Conservation (phyloP, 2,888 invertebrate genomes). For the Crioceris asparagi region DNA sequence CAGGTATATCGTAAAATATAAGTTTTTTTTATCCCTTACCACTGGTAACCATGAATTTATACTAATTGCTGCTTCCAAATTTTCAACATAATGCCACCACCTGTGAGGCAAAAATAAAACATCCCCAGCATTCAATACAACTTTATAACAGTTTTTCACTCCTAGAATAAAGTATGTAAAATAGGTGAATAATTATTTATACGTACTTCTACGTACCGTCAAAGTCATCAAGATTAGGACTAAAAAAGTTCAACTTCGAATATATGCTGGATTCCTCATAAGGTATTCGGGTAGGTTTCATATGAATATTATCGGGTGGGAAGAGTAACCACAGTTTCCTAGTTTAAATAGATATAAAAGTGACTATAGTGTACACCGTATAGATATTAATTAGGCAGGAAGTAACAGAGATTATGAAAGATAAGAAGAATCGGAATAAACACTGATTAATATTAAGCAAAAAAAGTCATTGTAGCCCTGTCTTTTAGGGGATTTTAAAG, state of each 20-base stretch:
- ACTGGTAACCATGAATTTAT: constrained; percentile 65
- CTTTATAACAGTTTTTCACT: constrained; percentile 33
- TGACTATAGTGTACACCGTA: too few species aligned
- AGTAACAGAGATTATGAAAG: too few species aligned
- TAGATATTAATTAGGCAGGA: background rate
- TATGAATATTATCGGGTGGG: constrained; percentile 59
- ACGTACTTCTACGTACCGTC: constrained; percentile 27
- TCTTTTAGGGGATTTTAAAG: too few species aligned
- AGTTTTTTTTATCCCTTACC: constrained; percentile 37
- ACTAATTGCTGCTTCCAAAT: constrained; percentile 57
- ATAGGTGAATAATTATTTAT: too few species aligned
- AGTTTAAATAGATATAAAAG: too few species aligned
- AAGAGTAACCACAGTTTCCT: constrained; percentile 90
- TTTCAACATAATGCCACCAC: constrained; percentile 98
- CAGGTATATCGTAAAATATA: constrained; percentile 3
- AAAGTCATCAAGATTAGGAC: constrained; percentile 45
- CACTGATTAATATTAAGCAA: too few species aligned
- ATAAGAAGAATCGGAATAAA: too few species aligned
- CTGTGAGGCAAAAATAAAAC: constrained; percentile 79
- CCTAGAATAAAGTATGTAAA: too few species aligned
- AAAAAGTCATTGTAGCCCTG: too few species aligned
- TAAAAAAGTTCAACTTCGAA: constrained; percentile 70
- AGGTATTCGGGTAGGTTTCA: constrained; percentile 77
- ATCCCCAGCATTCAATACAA: constrained; percentile 72
- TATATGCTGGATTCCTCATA: constrained; percentile 96